phyloP scores from a whole-genome alignment of 2,113 vertebrate species.

The Tautogolabrus adspersus region DNA sequence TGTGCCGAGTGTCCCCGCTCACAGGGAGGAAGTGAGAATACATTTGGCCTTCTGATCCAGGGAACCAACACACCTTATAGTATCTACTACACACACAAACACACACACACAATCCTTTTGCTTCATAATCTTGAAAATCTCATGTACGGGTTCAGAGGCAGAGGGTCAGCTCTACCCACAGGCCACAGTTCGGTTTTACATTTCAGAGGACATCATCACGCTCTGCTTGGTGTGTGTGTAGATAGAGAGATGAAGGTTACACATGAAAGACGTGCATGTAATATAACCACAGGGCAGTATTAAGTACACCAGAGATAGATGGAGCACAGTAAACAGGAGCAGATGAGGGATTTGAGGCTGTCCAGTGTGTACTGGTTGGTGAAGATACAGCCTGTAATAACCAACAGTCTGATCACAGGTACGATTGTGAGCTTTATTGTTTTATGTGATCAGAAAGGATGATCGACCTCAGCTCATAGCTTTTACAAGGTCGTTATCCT shows the following conservation, averaged over 20 bases:
- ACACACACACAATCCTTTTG: background rate
- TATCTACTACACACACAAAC: conserved; percentile 3
- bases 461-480: background rate
- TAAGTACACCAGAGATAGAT: conserved; percentile 2
- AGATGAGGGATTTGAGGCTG: background rate
- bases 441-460: background rate
- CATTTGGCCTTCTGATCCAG: conserved; percentile 23
- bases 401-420: background rate
- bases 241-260: background rate
- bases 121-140: too few relatives aligned
- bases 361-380: background rate
- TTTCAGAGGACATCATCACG: conserved; percentile 1
- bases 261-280: background rate
- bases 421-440: too few relatives aligned
- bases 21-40: conserved; percentile 35
- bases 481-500: too few relatives aligned
- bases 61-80: background rate
- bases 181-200: conserved; percentile 8
- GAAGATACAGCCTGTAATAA: background rate
- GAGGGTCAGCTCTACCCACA: conserved; percentile 3
- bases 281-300: background rate
- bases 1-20: conserved; percentile 19
- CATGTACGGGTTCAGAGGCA: background rate
- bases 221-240: background rate
- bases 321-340: background rate